Evolutionary conservation across 2,888 invertebrate genomes (phyloP).

Genomic region (Matsumyia berberina): DNA sequence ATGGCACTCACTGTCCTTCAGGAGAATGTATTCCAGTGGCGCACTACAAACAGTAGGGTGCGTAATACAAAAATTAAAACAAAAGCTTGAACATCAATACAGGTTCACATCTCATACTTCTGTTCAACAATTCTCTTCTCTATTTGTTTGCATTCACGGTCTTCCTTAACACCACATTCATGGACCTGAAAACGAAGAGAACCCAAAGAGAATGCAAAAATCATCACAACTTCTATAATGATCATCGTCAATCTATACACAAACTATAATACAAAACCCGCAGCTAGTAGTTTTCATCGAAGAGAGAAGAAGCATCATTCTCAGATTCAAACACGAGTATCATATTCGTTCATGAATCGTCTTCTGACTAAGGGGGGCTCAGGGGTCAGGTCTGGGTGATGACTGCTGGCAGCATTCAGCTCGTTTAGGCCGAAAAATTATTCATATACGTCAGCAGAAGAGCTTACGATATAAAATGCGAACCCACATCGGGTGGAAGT

Average conservation of each 20-base stretch:
- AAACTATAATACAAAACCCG: neutral
- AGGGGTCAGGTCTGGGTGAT: neutral
- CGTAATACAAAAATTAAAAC: neutral
- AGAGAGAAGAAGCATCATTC: conserved; percentile 15
- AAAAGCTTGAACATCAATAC: neutral
- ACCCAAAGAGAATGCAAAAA: conserved; percentile 35
- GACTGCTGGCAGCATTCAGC: neutral
- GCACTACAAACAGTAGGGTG: neutral
- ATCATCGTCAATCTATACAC: conserved; percentile 5
- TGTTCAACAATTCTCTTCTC: conserved; percentile 2
- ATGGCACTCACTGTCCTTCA: too few species aligned
- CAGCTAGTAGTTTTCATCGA: neutral
- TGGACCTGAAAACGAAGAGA: conserved; percentile 6
- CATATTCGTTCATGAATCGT: conserved; percentile 9
- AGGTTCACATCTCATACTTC: neutral
- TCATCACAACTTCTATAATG: conserved; percentile 13
- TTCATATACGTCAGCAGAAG: neutral
- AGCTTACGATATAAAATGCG: neutral
- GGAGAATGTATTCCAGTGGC: too few species aligned
- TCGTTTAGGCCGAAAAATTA: neutral
- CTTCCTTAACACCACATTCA: too few species aligned
- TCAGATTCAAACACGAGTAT: neutral
- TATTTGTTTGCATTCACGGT: neutral
- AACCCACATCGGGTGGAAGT: conserved; percentile 3
- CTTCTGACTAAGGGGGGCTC: neutral